These are phyloP conservation scores for Stenurella melanura DNA, from an alignment of 2,888 invertebrate genomes.

Conservation along the genomic window DNA sequence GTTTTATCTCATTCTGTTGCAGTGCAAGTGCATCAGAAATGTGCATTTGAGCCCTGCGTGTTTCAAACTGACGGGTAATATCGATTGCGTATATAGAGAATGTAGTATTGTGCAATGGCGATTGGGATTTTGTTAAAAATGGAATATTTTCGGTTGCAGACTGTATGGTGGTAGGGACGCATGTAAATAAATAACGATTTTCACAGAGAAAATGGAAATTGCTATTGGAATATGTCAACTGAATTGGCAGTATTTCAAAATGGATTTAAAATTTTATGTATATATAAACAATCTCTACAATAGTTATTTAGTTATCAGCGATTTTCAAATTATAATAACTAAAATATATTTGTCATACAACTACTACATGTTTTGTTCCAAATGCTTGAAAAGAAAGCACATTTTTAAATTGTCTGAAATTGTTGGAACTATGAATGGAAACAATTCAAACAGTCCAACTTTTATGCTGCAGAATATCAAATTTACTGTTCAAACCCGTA, in stretches of 20 bases:
- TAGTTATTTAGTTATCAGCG: background rate
- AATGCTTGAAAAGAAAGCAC: background rate
- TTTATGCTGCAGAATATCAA: no score
- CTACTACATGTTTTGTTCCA: background rate
- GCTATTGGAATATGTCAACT: conserved; percentile 44
- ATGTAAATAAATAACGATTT: conserved; percentile 46
- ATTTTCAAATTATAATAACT: background rate
- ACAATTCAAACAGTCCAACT: no score
- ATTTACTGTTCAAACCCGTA: no score
- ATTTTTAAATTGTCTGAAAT: no score
- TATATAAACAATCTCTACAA: conserved; percentile 13
- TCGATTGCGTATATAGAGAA: conserved; percentile 60
- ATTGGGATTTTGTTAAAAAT: conserved; percentile 54
- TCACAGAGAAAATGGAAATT: conserved; percentile 44
- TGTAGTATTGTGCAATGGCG: conserved; percentile 56
- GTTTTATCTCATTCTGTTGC: conserved; percentile 57
- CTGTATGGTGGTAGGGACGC: conserved; percentile 5
- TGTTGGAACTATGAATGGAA: no score
- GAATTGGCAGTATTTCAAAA: conserved; percentile 43
- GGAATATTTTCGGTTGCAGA: conserved; percentile 50
- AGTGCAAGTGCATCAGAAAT: conserved; percentile 58
- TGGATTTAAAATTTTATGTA: conserved; percentile 38
- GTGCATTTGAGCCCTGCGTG: conserved; percentile 59
- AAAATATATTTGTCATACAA: background rate
- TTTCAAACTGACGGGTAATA: conserved; percentile 60